Percentiles rank a stretch among this genome's conserved stretches.
phyloP scores from a whole-genome alignment of 2,113 vertebrate genomes.

The Panurus biarmicus region DNA sequence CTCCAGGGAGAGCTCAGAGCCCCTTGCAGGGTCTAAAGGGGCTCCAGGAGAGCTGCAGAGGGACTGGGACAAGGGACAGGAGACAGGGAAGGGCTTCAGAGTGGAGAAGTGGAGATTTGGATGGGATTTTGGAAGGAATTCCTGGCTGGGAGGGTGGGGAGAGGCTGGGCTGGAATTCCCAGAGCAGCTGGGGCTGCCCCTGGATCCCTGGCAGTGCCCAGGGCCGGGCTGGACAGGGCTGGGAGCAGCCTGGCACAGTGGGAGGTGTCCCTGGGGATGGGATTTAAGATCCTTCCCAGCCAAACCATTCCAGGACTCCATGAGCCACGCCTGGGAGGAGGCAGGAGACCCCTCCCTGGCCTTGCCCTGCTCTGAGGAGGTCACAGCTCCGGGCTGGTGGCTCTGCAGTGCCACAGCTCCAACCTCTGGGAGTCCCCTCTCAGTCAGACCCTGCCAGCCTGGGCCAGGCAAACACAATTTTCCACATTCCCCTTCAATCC shows the following conservation, averaged over 20 bases:
- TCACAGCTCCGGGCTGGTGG: background rate
- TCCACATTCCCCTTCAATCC: background rate
- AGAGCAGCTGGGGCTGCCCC: background rate
- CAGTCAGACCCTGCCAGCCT: background rate
- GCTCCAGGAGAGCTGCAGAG: background rate
- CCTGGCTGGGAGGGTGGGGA: background rate
- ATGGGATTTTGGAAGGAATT: background rate
- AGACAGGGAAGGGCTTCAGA: background rate
- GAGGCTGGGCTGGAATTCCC: background rate
- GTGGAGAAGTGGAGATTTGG: background rate
- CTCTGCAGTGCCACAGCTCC: background rate
- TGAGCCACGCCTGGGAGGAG: background rate
- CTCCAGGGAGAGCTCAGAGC: background rate
- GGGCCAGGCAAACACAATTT: background rate
- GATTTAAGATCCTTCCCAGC: background rate
- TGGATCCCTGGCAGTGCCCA: background rate
- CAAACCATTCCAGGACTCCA: background rate
- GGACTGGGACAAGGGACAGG: background rate
- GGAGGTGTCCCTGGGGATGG: background rate
- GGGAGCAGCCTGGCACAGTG: accelerated
- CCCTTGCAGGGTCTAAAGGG: background rate
- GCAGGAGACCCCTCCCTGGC: background rate
- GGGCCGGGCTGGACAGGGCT: background rate
- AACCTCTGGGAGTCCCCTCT: background rate
- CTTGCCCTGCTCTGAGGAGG: too few relatives aligned